Base-by-base conservation (phyloP, 2,797 vertebrate species). In the Anabacerthia variegaticeps region DNA sequence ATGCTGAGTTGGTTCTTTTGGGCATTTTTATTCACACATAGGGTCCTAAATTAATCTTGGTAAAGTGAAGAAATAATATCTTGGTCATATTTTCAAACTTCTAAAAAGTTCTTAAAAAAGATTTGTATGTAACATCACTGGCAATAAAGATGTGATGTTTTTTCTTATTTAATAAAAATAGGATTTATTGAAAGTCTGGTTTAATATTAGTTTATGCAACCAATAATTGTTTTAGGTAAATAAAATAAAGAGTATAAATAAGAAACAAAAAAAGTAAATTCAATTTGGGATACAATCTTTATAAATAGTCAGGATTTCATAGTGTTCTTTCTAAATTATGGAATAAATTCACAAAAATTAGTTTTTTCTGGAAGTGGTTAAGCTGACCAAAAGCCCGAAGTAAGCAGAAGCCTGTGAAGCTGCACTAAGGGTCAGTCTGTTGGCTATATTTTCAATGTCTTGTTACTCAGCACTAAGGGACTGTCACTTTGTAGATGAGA, bases 171-270 rank as follows among this genome's bases (percentile, higher is more conserved):
- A 83, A 77, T 82, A 71, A 82, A 86, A 82, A 48, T 17, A 56
- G 6, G 7, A 55, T 85, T 88, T 91, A 67, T 71, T 34, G n/a
- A 37, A 77, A 74, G 30, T 71, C 44, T 90, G 24, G 6, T 52
- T 41, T 82, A 61, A 9, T 80, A 80, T 85, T 83, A 82, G 55
- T 52, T 93, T 80, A 61, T 65, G 36, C 32, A 87, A 88, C 32
- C 19, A 61, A 39, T 92, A 87, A 85, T 80, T 93, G 44, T 67
- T 95, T 91, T 89, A 77, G 56, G 26, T 69, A 80, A 92, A 75
- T 23, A 72, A 81, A 88, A 17, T 77, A 65, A 83, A 89, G 44
- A 76, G 20, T 43, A 59, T 59, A 73, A 85, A 66, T 71, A 86
- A 84, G 26, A 30, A 90, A 81, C 4, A 67, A 68, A 91, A 79